Evolutionary conservation across 1,140 invertebrate species (phyloP), one percentile per base, ranked within the genome.

Genomic region (Drosophila fuyamai): DNA sequence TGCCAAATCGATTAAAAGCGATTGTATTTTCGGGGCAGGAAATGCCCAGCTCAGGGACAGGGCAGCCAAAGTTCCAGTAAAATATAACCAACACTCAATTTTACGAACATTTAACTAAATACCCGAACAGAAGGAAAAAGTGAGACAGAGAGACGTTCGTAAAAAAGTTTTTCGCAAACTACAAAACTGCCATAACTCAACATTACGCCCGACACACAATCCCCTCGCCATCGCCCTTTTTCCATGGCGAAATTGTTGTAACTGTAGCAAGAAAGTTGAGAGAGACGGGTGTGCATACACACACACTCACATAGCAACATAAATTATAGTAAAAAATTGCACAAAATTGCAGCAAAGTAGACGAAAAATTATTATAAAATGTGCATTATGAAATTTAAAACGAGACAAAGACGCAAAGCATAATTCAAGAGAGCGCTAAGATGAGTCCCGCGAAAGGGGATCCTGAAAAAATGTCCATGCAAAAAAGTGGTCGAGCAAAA

Each of bases 131-230:
- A 27, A 66, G 16, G 32, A n/a, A 63, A 46, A 46, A 38, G 40
- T 27, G 36, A 60, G 41, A 60, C 27, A 48, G 32, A 47, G 55
- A 75, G 63, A 72, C 27, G 80, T 83, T 76, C 79, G 65, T 83
- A 80, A 89, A 86, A 81, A 88, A 77, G 65, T 70, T 82, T 86
- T 65, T 62, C 76, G 48, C 74, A 89, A 88, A 88, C 83, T 88
- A 89, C 83, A 88, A 89, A 89, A 90, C 85, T 89, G 80, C 85
- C 80, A 89, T 89, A 90, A 90, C 85, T 89, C 85, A 89, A 90
- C 84, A 89, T 89, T 89, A 89, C 83, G 72, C 84, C 76, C 71
- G 50, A 81, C 58, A 71, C 48, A 63, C 44, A 72, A 61, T 47
- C 59, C 41, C 44, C 54, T 16, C 48, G 36, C 35, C 43, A 35